These are phyloP conservation scores for Mola mola DNA, from an alignment of 2,113 vertebrate genomes.

Conservation along the genomic window DNA sequence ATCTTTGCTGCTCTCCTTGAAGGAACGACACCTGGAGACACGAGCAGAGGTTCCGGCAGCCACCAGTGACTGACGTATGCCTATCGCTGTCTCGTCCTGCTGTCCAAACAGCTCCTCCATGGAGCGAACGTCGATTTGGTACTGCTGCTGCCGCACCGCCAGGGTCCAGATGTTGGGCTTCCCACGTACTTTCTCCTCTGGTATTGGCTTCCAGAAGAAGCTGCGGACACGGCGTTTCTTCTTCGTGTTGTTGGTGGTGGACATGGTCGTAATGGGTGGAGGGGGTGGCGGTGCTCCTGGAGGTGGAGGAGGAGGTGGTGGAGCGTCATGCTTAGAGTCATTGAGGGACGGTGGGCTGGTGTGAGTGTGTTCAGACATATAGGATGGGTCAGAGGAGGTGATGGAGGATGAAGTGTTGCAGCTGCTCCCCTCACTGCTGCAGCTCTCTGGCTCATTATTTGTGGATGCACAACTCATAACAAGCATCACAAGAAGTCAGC, in stretches of 20 bases:
- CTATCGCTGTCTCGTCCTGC: conserved; percentile 83
- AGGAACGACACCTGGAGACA: conserved; percentile 80
- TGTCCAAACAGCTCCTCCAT: conserved; percentile 97
- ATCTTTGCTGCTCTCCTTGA: conserved; percentile 88
- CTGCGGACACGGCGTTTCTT: conserved; percentile 92
- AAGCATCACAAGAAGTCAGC: conserved; percentile 83
- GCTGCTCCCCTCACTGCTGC: conserved; percentile 76
- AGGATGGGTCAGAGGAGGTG: conserved; percentile 62
- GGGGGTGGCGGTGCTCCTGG: conserved; percentile 77
- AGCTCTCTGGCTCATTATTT: conserved; percentile 87
- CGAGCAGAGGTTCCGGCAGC: conserved; percentile 15
- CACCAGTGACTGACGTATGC: conserved; percentile 11
- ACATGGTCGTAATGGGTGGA: conserved; percentile 44
- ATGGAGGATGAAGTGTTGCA: conserved; percentile 77
- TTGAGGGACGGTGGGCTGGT: conserved; percentile 23
- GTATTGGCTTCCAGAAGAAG: conserved; percentile 98
- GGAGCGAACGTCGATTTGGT: conserved; percentile 92
- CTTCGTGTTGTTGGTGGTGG: conserved; percentile 75
- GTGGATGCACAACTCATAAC: conserved; percentile 92
- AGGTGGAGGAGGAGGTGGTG: conserved; percentile 59
- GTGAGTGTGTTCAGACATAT: conserved; percentile 51
- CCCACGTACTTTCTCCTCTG: conserved; percentile 93
- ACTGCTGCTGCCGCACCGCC: conserved; percentile 88
- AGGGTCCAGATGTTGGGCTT: conserved; percentile 98
- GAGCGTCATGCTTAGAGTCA: conserved; percentile 37